Evolutionary conservation across 2,888 invertebrate genomes (phyloP).

Genomic region (Linnaemya tessellans): DNA sequence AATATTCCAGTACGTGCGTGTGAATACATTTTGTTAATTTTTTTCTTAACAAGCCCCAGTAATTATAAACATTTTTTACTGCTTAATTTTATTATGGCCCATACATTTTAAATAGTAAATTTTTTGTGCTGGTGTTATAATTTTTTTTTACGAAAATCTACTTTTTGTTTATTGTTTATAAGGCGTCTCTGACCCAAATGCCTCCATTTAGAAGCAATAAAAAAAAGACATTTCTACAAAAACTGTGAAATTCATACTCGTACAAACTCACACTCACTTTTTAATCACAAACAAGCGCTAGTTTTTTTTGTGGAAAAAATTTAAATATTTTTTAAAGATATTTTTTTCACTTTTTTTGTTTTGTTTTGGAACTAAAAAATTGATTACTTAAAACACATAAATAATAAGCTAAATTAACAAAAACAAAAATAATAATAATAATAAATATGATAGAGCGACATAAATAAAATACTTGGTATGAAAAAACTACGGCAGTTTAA

Average conservation of each 20-base stretch:
- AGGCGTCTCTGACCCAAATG: slow-evolving; percentile 69
- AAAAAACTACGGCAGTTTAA: not conserved
- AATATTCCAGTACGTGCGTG: slow-evolving; percentile 19
- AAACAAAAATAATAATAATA: slow-evolving; percentile 24
- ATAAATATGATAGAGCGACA: not conserved
- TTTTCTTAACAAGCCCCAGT: slow-evolving; percentile 39
- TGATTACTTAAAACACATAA: slow-evolving; percentile 56
- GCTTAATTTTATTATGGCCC: slow-evolving; percentile 16
- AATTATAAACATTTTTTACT: slow-evolving; percentile 35
- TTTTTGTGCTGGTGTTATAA: slow-evolving; percentile 3
- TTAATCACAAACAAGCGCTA: slow-evolving; percentile 13
- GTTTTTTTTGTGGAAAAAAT: slow-evolving; percentile 25
- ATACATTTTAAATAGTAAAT: not conserved
- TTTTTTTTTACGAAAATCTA: slow-evolving; percentile 29
- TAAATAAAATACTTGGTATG: not conserved
- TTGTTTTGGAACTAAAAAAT: slow-evolving; percentile 19
- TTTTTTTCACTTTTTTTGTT: not conserved
- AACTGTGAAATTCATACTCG: slow-evolving; percentile 23
- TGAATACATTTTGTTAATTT: slow-evolving; percentile 41
- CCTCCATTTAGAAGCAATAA: slow-evolving; percentile 68
- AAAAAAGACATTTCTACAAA: slow-evolving; percentile 30
- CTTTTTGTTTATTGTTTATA: slow-evolving; percentile 52
- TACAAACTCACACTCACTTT: slow-evolving; percentile 37
- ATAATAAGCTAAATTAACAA: slow-evolving; percentile 57
- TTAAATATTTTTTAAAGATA: slow-evolving; percentile 24